Evolutionary conservation across 2,113 vertebrate species (phyloP).

Genomic region (Pithys albifrons): DNA sequence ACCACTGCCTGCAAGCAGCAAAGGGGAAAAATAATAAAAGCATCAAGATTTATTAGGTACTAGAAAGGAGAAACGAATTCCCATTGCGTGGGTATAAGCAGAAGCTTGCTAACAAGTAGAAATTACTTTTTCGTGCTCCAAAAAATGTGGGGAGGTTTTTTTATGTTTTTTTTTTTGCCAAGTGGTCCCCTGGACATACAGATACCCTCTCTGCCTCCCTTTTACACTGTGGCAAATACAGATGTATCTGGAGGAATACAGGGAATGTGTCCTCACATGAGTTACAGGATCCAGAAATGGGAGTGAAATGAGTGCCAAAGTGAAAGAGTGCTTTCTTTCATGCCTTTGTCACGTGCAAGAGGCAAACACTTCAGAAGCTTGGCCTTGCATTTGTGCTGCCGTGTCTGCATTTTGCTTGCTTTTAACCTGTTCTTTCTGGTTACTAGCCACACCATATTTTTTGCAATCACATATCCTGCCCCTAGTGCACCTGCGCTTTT

Average conservation of each 20-base stretch:
- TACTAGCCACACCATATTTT: neutral
- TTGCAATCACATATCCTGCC: neutral
- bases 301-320: neutral
- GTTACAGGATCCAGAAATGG: neutral
- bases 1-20: constrained; percentile 8
- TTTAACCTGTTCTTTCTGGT: neutral
- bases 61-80: constrained; percentile 20
- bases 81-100: neutral
- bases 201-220: neutral
- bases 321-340: neutral
- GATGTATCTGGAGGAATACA: neutral
- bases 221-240: neutral
- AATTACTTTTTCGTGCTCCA: neutral
- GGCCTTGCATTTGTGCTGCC: neutral
- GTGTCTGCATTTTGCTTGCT: neutral
- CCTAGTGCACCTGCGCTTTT: constrained; percentile 42
- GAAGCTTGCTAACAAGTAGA: constrained; percentile 16
- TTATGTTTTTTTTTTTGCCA: neutral
- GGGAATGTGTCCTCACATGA: neutral
- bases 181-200: fast-evolving
- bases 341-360: neutral
- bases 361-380: constrained; percentile 1
- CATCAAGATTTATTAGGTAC: constrained; percentile 49
- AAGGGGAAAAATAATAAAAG: constrained; percentile 36
- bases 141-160: neutral